Evolutionary conservation across 2,888 invertebrate genomes (phyloP).

Genomic region (Anarsia innoxiella): DNA sequence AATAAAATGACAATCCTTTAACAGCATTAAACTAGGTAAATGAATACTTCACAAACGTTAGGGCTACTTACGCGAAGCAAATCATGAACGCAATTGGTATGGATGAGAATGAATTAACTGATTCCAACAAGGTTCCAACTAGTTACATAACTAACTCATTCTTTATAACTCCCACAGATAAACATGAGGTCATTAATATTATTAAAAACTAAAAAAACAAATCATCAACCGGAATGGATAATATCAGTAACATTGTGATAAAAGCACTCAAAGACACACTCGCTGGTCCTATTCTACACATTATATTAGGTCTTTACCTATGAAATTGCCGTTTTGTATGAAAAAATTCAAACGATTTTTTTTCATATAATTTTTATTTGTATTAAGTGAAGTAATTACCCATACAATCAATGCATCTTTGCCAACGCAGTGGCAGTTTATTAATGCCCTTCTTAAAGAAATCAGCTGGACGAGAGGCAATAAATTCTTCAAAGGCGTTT

Average conservation of each 20-base stretch:
- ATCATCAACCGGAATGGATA: not conserved
- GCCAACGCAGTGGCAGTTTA: no score
- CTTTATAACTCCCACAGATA: not conserved
- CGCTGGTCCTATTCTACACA: not conserved
- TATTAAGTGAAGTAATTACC: no score
- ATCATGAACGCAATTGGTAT: not conserved
- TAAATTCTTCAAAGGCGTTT: no score
- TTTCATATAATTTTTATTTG: no score
- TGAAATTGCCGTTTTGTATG: no score
- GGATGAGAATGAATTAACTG: not conserved
- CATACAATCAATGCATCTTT: no score
- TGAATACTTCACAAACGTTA: not conserved
- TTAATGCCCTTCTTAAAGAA: no score
- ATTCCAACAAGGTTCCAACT: not conserved
- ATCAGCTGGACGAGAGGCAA: no score
- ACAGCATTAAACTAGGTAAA: not conserved
- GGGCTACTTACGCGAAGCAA: not conserved
- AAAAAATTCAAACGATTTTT: no score
- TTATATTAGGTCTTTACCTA: no score
- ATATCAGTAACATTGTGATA: not conserved
- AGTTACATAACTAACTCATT: not conserved
- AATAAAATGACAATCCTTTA: not conserved
- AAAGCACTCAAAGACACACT: not conserved
- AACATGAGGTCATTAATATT: not conserved
- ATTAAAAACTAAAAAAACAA: not conserved